Conservation (phyloP, 2,797 vertebrate species). For the Acanthurus tractus region DNA sequence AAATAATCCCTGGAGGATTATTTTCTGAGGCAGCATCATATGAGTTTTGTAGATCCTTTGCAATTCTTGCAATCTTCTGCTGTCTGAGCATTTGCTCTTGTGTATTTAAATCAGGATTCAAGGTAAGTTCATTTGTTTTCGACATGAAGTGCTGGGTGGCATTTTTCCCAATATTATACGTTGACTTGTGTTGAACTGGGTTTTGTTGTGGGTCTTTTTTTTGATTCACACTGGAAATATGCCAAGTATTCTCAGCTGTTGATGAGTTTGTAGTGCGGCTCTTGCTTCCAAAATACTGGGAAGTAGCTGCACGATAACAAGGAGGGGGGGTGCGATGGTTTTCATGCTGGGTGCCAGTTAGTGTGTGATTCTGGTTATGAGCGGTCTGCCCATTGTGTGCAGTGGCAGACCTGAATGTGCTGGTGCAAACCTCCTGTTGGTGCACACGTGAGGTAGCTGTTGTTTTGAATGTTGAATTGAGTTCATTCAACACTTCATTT, state of each 20-base stretch:
- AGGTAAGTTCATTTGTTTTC: neutral
- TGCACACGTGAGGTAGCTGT: neutral
- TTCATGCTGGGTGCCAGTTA: neutral
- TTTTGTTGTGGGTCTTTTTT: neutral
- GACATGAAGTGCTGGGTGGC: fast-evolving
- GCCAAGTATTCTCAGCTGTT: constrained; percentile 4
- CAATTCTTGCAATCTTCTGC: neutral
- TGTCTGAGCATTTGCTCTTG: neutral
- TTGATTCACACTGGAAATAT: neutral
- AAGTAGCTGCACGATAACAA: neutral
- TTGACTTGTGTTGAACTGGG: neutral
- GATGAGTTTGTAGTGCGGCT: neutral
- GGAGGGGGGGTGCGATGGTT: neutral
- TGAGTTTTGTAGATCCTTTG: fast-evolving
- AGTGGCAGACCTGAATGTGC: neutral
- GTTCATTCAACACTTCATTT: neutral
- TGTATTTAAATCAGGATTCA: neutral
- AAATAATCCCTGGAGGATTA: fast-evolving
- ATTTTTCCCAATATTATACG: neutral
- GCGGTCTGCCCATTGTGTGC: neutral
- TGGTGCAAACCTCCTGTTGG: neutral
- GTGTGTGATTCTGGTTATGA: constrained; percentile 11
- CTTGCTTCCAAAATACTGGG: neutral
- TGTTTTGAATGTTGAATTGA: neutral
- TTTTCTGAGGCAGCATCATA: neutral